Evolutionary conservation across 2,888 invertebrate species (phyloP).

Genomic region (Eristalis pertinax): DNA sequence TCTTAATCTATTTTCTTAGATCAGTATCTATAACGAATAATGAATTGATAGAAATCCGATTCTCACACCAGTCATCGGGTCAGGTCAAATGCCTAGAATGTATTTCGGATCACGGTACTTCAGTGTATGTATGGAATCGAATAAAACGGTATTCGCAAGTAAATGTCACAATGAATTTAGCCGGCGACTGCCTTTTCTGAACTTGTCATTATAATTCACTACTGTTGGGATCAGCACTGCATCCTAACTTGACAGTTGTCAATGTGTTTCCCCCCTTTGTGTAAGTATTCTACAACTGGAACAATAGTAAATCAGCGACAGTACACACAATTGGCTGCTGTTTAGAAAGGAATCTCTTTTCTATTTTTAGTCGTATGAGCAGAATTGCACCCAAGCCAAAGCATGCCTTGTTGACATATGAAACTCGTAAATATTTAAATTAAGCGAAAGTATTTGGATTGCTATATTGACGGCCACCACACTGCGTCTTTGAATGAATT

Average conservation of each 20-base stretch:
- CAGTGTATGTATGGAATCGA: not conserved
- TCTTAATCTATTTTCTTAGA: not conserved
- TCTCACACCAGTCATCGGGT: not conserved
- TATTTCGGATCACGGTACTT: not conserved
- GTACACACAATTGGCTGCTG: slow-evolving; percentile 24
- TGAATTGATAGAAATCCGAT: not conserved
- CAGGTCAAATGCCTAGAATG: not conserved
- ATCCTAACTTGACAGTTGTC: slow-evolving; percentile 49
- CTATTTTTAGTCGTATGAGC: slow-evolving; percentile 53
- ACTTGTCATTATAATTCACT: slow-evolving; percentile 70
- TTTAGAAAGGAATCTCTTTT: slow-evolving; percentile 41
- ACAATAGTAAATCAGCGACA: slow-evolving; percentile 37
- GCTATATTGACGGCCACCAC: slow-evolving; percentile 55
- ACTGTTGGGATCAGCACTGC: slow-evolving; percentile 5
- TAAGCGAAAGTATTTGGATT: slow-evolving; percentile 62
- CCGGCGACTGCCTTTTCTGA: slow-evolving; percentile 38
- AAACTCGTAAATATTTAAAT: slow-evolving; percentile 72
- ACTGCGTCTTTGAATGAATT: slow-evolving; percentile 58
- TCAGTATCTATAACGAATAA: slow-evolving; percentile 13
- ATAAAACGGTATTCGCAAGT: not conserved
- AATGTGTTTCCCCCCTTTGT: not conserved
- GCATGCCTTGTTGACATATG: slow-evolving; percentile 66
- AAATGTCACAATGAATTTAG: slow-evolving; percentile 42
- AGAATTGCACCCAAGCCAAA: slow-evolving; percentile 45
- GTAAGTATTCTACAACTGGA: not conserved